Evolutionary conservation across 2,888 invertebrate genomes (phyloP).

Genomic region (Mythimna albipuncta): DNA sequence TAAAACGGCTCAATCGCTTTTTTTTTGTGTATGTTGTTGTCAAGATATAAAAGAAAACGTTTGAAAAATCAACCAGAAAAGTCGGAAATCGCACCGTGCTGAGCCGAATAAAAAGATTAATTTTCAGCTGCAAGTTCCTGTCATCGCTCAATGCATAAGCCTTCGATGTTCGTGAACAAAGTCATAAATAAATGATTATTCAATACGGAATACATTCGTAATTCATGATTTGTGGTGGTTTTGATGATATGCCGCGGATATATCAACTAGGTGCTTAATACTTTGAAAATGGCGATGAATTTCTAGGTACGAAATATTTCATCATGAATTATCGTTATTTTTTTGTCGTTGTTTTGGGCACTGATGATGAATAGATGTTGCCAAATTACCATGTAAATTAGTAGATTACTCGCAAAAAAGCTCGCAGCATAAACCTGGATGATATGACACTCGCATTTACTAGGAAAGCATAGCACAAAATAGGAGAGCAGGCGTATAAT

Average conservation of each 20-base stretch:
- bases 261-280: neutral
- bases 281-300: neutral
- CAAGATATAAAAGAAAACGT: too few species aligned
- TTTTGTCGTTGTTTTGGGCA: too few species aligned
- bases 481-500: neutral
- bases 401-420: too few species aligned
- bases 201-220: slow-evolving; percentile 20
- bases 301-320: neutral
- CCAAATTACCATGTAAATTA: too few species aligned
- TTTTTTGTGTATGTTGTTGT: too few species aligned
- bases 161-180: neutral
- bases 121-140: neutral
- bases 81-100: neutral
- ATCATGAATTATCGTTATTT: too few species aligned
- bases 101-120: neutral
- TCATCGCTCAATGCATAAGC: slow-evolving; percentile 1
- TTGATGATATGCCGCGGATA: slow-evolving; percentile 2
- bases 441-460: neutral
- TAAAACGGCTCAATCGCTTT: too few species aligned
- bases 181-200: slow-evolving; percentile 36
- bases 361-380: too few species aligned
- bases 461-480: neutral
- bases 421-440: neutral
- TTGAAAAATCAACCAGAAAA: too few species aligned
- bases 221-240: slow-evolving; percentile 17